phyloP scores from a whole-genome alignment of 2,797 vertebrate genomes.

The Cirrhinus mrigala region DNA sequence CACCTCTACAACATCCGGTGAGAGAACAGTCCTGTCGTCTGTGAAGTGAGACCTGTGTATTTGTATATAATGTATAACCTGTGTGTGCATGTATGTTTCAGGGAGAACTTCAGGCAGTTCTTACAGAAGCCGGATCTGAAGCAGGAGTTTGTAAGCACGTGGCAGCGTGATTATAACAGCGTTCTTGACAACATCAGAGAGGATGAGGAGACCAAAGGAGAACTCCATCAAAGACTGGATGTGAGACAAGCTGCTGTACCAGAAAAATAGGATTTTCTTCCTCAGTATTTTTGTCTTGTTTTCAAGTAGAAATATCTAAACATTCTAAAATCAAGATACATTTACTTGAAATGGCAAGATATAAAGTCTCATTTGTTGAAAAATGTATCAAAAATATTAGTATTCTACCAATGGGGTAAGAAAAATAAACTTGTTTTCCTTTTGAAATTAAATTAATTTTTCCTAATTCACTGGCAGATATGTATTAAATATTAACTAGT shows the following conservation, averaged over 20 bases:
- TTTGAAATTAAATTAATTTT: not conserved
- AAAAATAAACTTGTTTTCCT: not conserved
- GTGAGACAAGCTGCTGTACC: constrained; percentile 66
- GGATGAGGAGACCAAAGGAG: constrained; percentile 89
- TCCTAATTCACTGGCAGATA: too few relatives aligned
- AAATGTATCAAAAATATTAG: too few relatives aligned
- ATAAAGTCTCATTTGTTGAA: not conserved
- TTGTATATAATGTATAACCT: not conserved
- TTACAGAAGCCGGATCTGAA: constrained; percentile 86
- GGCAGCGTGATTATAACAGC: constrained; percentile 90
- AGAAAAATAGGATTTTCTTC: not conserved
- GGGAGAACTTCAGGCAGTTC: constrained; percentile 80
- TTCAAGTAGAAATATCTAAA: not conserved
- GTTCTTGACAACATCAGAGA: constrained; percentile 84
- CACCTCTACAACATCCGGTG: constrained; percentile 85
- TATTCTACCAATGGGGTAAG: not conserved
- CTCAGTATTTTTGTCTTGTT: not conserved
- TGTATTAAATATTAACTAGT: not conserved
- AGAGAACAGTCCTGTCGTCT: constrained; percentile 57
- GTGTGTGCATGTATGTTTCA: constrained; percentile 51
- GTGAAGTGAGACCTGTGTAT: not conserved
- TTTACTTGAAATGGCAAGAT: not conserved
- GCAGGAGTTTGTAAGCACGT: constrained; percentile 88
- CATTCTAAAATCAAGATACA: not conserved
- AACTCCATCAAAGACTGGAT: constrained; percentile 88